A percentile compares a stretch with the other conserved stretches of the same genome.
These are phyloP conservation scores for Achatina immaculata DNA, from an alignment of 1,140 invertebrate species.

Conservation along the genomic window DNA sequence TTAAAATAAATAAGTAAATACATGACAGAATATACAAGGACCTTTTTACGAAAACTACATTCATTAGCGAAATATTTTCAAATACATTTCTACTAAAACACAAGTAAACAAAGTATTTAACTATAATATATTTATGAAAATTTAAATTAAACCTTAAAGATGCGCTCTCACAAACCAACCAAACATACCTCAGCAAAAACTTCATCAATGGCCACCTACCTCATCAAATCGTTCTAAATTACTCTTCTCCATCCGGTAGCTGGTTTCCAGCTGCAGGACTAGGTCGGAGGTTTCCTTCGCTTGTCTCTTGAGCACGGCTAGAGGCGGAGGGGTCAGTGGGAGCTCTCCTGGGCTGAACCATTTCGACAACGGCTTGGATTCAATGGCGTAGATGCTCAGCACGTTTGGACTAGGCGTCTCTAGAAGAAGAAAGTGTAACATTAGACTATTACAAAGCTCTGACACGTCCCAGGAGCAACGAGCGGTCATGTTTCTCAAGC, in stretches of 20 bases:
- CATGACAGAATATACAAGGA: too few relatives aligned
- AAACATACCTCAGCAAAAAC: neutral
- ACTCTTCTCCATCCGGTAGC: neutral
- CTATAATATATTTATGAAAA: neutral
- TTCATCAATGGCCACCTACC: too few relatives aligned
- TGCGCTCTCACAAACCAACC: neutral
- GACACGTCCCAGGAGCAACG: neutral
- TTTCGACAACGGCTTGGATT: neutral
- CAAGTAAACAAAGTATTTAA: neutral
- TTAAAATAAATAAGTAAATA: too few relatives aligned
- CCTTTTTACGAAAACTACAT: too few relatives aligned
- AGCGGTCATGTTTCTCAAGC: neutral
- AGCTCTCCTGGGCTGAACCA: constrained; percentile 14
- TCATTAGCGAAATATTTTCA: too few relatives aligned
- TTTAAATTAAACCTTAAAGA: neutral
- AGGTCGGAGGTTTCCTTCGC: neutral
- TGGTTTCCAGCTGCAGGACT: neutral
- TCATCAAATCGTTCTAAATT: neutral
- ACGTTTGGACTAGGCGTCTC: neutral
- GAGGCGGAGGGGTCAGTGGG: neutral
- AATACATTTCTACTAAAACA: too few relatives aligned
- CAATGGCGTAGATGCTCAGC: neutral
- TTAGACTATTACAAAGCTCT: neutral
- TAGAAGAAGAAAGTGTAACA: neutral
- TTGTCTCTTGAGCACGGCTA: neutral